These are phyloP conservation scores for Hippoglossus stenolepis DNA, from an alignment of 2,113 vertebrate species.

Conservation along the genomic window DNA sequence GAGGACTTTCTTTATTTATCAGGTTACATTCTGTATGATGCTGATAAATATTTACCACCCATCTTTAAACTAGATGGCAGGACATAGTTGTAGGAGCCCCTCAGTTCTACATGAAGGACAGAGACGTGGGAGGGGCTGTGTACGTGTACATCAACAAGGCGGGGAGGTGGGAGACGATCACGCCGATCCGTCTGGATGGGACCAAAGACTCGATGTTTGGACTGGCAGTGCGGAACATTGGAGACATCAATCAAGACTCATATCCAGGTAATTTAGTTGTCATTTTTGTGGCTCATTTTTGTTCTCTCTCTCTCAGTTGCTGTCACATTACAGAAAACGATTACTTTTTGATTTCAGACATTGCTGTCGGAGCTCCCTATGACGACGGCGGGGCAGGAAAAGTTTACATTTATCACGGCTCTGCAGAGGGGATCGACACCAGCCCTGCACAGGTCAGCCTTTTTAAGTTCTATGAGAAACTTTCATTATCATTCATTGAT, in stretches of 20 bases:
- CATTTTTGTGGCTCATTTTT: neutral
- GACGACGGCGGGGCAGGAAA: conserved; percentile 87
- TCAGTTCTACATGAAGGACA: conserved; percentile 93
- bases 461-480: neutral
- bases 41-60: neutral
- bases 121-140: conserved; percentile 92
- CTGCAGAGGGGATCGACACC: conserved; percentile 86
- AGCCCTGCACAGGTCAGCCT: conserved; percentile 89
- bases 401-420: conserved; percentile 95
- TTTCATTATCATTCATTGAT: neutral
- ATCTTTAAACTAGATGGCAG: conserved; percentile 87
- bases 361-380: conserved; percentile 93
- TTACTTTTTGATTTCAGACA: conserved; percentile 82
- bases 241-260: conserved; percentile 93
- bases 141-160: conserved; percentile 94
- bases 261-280: conserved; percentile 84
- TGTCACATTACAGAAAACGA: neutral
- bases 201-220: conserved; percentile 97
- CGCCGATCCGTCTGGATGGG: conserved; percentile 88
- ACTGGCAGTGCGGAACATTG: conserved; percentile 92
- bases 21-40: neutral
- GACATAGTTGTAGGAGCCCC: conserved; percentile 98
- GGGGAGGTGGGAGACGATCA: conserved; percentile 87
- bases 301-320: neutral
- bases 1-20: too few species aligned